Evolutionary conservation across 2,113 vertebrate genomes (phyloP).

Genomic region (Fukomys damarensis): DNA sequence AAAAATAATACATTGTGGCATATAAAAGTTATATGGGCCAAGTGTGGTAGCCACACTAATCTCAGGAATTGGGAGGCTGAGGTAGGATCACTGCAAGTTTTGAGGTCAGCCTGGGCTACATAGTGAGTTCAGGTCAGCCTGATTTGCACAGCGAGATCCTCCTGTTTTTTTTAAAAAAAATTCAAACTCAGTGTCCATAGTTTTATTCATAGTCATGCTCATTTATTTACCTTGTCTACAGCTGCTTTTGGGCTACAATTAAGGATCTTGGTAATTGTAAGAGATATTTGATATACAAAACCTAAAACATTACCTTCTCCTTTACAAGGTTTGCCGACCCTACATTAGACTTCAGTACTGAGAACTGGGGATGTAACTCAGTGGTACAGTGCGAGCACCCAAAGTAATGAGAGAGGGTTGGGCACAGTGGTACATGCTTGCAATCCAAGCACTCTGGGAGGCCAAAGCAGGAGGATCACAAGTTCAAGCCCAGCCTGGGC

Average conservation of each 20-base stretch:
- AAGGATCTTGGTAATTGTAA: not conserved
- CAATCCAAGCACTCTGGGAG: not conserved
- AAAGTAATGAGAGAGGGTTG: not conserved
- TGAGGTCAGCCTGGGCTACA: not conserved
- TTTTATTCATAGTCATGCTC: not conserved
- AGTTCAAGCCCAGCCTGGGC: not conserved
- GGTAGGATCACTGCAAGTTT: not conserved
- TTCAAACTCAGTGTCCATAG: not conserved
- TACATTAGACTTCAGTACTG: not conserved
- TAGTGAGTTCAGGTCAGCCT: not conserved
- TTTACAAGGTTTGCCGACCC: not conserved
- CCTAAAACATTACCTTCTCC: not conserved
- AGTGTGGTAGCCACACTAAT: not conserved
- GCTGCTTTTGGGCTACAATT: not conserved
- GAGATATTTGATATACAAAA: not conserved
- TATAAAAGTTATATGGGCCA: not conserved
- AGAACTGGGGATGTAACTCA: not conserved
- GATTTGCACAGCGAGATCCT: not conserved
- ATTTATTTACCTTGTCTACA: not conserved
- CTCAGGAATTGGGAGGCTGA: not conserved
- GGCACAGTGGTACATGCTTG: not conserved
- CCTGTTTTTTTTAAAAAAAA: no score
- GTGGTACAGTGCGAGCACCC: not conserved
- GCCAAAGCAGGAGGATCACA: not conserved
- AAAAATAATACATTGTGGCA: not conserved